Conservation (phyloP, 2,797 vertebrate genomes). For the Oreonectes daqikongensis region DNA sequence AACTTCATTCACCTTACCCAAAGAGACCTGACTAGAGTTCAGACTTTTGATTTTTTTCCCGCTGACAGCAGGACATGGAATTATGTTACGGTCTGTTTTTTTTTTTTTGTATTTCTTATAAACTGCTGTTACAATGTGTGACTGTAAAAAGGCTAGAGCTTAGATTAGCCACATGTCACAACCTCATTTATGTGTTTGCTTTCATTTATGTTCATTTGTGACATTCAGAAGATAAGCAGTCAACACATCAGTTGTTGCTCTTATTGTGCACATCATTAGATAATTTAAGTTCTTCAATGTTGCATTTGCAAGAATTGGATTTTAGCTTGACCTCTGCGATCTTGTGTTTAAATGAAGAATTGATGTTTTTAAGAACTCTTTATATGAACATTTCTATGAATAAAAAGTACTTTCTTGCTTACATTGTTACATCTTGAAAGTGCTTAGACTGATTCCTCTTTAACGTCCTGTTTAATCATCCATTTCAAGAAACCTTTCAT, state of each 20-base stretch:
- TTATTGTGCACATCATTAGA: conserved; percentile 33
- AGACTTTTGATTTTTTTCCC: conserved; percentile 31
- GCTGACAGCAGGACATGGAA: conserved; percentile 32
- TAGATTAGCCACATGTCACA: conserved; percentile 30
- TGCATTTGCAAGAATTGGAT: conserved; percentile 53
- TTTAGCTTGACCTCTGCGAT: conserved; percentile 72
- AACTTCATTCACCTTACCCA: conserved; percentile 14
- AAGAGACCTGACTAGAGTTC: conserved; percentile 45
- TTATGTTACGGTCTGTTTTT: not conserved
- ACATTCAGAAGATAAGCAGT: not conserved
- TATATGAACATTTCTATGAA: conserved; percentile 50
- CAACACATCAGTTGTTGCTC: not conserved
- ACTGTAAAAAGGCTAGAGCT: not conserved
- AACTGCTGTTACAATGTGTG: conserved; percentile 13
- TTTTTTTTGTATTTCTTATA: conserved; percentile 6
- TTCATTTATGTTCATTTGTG: conserved; percentile 9
- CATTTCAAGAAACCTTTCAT: not conserved
- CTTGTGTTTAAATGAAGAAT: conserved; percentile 68
- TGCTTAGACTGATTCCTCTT: conserved; percentile 38
- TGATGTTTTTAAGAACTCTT: conserved; percentile 60
- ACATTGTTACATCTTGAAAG: conserved; percentile 49
- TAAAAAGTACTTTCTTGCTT: conserved; percentile 61
- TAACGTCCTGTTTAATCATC: conserved; percentile 61
- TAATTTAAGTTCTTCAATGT: not conserved
- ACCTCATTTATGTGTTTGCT: conserved; percentile 45